A percentile compares a stretch with the other conserved stretches of the same genome.
Conservation (phyloP, 2,113 vertebrate genomes). For the Nothoprocta perdicaria region DNA sequence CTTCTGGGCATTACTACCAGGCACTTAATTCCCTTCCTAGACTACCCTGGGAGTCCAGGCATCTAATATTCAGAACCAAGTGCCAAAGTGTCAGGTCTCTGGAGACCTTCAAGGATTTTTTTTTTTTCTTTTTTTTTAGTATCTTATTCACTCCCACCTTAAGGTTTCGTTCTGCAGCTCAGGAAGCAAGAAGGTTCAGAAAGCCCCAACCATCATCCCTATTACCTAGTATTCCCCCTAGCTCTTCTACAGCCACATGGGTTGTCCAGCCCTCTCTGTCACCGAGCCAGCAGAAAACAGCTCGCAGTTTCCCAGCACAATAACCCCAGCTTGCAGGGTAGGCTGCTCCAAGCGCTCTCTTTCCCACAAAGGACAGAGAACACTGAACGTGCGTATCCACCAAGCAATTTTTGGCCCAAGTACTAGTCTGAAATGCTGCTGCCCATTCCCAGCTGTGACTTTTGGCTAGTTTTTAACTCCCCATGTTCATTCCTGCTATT, state of each 20-base stretch:
- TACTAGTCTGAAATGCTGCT: not conserved
- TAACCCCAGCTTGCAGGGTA: accelerated
- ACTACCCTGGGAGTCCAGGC: not conserved
- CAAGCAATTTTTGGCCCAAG: not conserved
- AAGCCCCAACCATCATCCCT: not conserved
- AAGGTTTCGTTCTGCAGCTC: not conserved
- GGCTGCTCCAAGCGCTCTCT: not conserved
- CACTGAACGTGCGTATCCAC: not conserved
- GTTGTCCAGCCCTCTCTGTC: not conserved
- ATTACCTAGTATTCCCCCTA: not conserved
- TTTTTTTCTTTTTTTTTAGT: not conserved
- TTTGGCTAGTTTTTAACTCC: constrained; percentile 13
- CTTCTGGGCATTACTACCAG: not conserved
- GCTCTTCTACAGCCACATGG: not conserved
- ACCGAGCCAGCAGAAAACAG: not conserved
- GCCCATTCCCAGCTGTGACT: constrained; percentile 50
- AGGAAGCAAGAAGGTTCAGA: not conserved
- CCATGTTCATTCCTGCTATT: not conserved
- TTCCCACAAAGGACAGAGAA: not conserved
- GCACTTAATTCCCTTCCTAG: not conserved
- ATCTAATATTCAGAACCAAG: not conserved
- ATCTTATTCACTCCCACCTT: not conserved
- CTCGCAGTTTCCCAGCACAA: not conserved
- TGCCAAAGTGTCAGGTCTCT: not conserved
- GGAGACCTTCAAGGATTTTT: not conserved